Evolutionary conservation across 35 echinoderm and acorn worm genomes (phyloP), one percentile per base, ranked within the genome.

Genomic region (Acanthaster planci): DNA sequence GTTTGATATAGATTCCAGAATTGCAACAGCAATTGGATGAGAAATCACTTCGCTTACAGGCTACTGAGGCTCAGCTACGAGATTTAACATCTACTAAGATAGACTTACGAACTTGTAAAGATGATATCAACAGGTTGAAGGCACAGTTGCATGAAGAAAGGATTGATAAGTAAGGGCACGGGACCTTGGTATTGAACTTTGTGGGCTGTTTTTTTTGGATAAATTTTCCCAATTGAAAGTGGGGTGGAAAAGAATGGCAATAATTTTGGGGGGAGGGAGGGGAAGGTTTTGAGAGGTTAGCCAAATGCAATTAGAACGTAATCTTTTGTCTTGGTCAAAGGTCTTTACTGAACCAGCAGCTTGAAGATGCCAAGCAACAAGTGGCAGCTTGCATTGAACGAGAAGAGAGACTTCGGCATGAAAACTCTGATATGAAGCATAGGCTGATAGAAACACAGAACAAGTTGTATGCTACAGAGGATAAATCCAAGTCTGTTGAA

Each of bases 71-170:
- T 6, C 95, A 98, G 35, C 55, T 92, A 37, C 67, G 77, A 52
- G 89, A 93, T 8, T 77, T 85, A 10, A 76, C 88, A 79, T 39
- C 91, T 23, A 80, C 84, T 54, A 93, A 77, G 55, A 44, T 91
- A 16, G 91, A 98, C 23, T 34, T 91, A 16, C 91, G 93, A 34
- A 77, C 68, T 21, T 76, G 88, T 30, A 79, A 79, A 47, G 95
- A 98, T 52, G 95, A 98, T 50, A 38, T 91, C 18, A 85, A 86
- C 19, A 93, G 77, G 42, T 42, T 93, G 42, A 93, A 93, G 68
- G 55, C 78, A 77, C 88, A 93, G 72, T 40, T 93, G 35, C 95
- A 98, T 67, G 95, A 98, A 80, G 92, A 93, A 37, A 88, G 88
- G 81, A 72, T 98, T 15, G 64, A 90, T 30, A 93, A 86, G 95